Base-by-base conservation (phyloP, 2,113 vertebrate genomes). In the Embiotoca jacksoni region DNA sequence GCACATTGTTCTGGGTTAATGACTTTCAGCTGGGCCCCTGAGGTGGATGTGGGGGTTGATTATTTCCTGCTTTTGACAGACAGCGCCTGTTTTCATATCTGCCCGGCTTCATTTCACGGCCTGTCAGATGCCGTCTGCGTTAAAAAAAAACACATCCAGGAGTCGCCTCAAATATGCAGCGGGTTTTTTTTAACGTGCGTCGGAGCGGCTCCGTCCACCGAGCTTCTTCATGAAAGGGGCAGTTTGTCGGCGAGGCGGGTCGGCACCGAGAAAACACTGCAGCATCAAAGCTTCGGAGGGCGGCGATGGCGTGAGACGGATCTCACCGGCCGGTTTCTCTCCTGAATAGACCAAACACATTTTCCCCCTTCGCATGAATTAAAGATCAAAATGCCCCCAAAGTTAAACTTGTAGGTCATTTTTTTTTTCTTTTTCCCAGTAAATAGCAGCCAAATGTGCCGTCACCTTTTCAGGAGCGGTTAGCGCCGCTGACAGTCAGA, bases 1-100 rank as follows among this genome's bases (percentile, higher is more conserved):
- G 95, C 95, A 92, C 95, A 96, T 94, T 96, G 96, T 96, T 96
- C 92, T 2, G 91, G 88, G 89, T 92, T 97, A 98, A 98, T 97
- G 95, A 94, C 23, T 23, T 96, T 96, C 96, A 98, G 97, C 96
- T 99, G 97, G 92, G 90, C 67, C 82, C 80, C 85, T 70, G 84
- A 78, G 82, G 69, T 92, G 93, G 92, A 95, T 88, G 94, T 91
- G 94, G 93, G 91, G 92, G 11, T 14, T 94, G 96, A 97, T 96
- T 97, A 96, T 60, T 96, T 97, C 94, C 94, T 94, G 95, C 91
- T 95, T 96, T 96, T 93, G 96, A 96, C 96, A 96, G 96, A 96
- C 96, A 95, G 93, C 94, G 94, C 93, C 95, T 91, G 93, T 95
- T 96, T 96, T 94, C 96, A 95, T 96, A 95, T 95, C 95, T 94